phyloP scores from a whole-genome alignment of 2,888 invertebrate genomes.

The Apotomis capreana region DNA sequence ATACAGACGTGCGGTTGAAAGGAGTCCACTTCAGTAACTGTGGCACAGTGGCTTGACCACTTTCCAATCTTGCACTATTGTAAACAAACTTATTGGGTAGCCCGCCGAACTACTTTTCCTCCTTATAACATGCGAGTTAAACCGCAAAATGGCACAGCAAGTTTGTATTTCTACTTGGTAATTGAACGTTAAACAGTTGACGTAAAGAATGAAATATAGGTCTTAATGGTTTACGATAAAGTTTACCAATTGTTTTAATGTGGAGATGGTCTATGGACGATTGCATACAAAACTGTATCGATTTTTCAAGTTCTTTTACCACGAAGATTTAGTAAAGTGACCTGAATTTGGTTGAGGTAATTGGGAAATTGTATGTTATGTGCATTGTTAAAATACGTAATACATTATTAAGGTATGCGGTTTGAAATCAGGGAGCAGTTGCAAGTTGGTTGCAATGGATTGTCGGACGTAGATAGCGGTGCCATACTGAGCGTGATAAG shows the following conservation, averaged over 20 bases:
- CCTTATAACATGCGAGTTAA: background rate
- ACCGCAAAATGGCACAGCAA: background rate
- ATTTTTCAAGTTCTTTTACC: background rate
- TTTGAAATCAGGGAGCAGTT: no score
- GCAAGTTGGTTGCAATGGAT: no score
- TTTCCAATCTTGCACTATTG: conserved; percentile 66
- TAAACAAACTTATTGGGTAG: conserved; percentile 47
- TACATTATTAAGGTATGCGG: no score
- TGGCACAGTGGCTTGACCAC: conserved; percentile 60
- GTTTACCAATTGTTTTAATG: background rate
- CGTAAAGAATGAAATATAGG: conserved; percentile 24
- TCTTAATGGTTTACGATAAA: conserved; percentile 14
- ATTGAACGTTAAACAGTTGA: conserved; percentile 21
- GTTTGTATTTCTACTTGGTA: background rate
- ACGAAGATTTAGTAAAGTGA: no score
- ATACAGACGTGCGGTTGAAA: conserved; percentile 51
- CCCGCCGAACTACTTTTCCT: background rate
- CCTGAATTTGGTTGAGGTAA: no score
- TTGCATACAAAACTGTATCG: background rate
- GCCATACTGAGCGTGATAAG: no score
- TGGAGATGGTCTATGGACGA: background rate
- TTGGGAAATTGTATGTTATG: no score
- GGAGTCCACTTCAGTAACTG: conserved; percentile 58
- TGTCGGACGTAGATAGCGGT: no score
- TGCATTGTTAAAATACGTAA: no score